Percentiles rank a stretch among this genome's conserved stretches.
These are phyloP conservation scores for Unio delphinus DNA, from an alignment of 2,888 invertebrate species.

Conservation along the genomic window DNA sequence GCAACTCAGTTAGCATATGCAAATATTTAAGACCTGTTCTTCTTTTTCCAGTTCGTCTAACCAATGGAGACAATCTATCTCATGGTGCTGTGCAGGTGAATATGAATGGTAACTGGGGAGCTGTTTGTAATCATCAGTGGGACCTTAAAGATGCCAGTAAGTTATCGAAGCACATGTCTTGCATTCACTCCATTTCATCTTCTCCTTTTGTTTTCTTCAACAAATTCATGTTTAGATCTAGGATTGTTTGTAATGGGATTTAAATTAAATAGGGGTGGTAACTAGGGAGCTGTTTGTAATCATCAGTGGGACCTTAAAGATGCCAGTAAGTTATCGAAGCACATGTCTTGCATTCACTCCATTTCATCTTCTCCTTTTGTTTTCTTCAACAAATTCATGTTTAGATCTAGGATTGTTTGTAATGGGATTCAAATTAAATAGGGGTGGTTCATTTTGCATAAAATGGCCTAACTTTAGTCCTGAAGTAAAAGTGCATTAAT, in stretches of 20 bases:
- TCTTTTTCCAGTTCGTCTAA: slow-evolving; percentile 42
- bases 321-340: slow-evolving; percentile 69
- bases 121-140: slow-evolving; percentile 83
- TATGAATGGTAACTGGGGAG: slow-evolving; percentile 78
- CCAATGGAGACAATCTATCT: slow-evolving; percentile 40
- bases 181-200: neutral
- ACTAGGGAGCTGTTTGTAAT: slow-evolving; percentile 83
- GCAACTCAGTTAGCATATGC: no score
- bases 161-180: slow-evolving; percentile 1
- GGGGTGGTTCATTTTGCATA: no score
- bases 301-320: slow-evolving; percentile 80
- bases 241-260: no score
- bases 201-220: no score
- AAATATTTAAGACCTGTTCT: neutral
- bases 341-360: neutral
- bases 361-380: neutral
- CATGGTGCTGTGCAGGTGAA: slow-evolving; percentile 51
- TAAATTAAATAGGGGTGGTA: slow-evolving; percentile 69
- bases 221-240: no score
- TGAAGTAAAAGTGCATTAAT: neutral
- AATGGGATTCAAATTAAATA: no score
- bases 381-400: neutral
- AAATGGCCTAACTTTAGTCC: neutral
- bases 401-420: neutral
- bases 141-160: slow-evolving; percentile 77